phyloP scores from a whole-genome alignment of 1,140 invertebrate genomes.

The Schlechtendalia chinensis region DNA sequence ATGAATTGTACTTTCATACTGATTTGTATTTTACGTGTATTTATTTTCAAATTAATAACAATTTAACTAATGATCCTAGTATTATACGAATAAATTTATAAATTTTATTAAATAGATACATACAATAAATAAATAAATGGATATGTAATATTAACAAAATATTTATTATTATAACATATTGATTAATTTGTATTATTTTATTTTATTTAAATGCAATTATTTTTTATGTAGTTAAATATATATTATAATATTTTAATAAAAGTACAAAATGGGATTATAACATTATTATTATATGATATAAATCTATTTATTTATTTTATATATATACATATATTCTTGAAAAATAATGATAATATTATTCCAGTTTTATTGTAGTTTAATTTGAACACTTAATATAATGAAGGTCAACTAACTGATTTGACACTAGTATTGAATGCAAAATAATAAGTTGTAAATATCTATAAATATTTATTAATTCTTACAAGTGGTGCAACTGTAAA shows the following conservation, averaged over 20 bases:
- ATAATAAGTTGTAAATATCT: neutral
- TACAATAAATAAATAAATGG: neutral
- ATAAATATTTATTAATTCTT: constrained; percentile 55
- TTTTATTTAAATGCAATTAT: neutral
- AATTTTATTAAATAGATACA: no score
- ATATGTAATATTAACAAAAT: no score
- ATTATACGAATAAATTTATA: no score
- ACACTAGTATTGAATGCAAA: neutral
- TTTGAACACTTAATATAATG: neutral
- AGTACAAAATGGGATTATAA: neutral
- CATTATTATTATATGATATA: neutral
- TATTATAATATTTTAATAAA: neutral
- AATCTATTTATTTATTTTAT: neutral
- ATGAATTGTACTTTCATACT: no score
- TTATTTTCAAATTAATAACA: no score
- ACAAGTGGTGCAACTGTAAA: constrained; percentile 78
- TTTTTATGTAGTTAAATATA: constrained; percentile 15
- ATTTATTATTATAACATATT: no score
- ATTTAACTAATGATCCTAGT: no score
- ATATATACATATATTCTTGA: neutral
- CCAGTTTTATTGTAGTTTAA: neutral
- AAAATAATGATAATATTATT: neutral
- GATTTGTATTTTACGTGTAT: no score
- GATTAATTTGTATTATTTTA: neutral
- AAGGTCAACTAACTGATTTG: constrained; percentile 3